Percentiles rank a stretch among this genome's conserved stretches.
These are phyloP conservation scores for Paramisgurnus dabryanus DNA, from an alignment of 2,113 vertebrate species.

Conservation along the genomic window DNA sequence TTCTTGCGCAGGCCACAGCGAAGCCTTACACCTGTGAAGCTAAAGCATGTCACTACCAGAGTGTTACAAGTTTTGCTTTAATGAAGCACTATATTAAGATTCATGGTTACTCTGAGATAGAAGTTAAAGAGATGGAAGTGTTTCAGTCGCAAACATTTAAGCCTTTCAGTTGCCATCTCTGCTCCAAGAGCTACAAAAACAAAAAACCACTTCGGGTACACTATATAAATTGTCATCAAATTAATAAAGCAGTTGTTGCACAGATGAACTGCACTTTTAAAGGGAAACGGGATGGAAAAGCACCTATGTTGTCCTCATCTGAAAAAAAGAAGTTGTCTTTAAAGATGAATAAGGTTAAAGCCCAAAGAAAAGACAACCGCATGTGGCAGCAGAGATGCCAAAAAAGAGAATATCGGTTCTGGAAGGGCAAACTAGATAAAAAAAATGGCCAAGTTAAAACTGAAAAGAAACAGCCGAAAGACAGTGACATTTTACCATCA, in stretches of 20 bases:
- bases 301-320: constrained; percentile 45
- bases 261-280: constrained; percentile 57
- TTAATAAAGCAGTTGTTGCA: constrained; percentile 71
- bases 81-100: constrained; percentile 87
- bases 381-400: constrained; percentile 51
- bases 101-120: constrained; percentile 83
- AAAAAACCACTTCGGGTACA: constrained; percentile 86
- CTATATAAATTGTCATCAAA: constrained; percentile 84
- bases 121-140: constrained; percentile 83
- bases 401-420: constrained; percentile 36
- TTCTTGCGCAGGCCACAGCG: constrained; percentile 78
- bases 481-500: constrained; percentile 46
- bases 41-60: constrained; percentile 83
- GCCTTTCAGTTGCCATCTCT: constrained; percentile 92
- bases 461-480: constrained; percentile 35
- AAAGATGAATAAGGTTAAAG: constrained; percentile 24
- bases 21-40: constrained; percentile 90
- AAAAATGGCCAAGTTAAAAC: constrained; percentile 55
- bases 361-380: constrained; percentile 44
- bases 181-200: constrained; percentile 86
- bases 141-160: constrained; percentile 84
- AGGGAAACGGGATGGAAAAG: constrained; percentile 46
- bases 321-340: constrained; percentile 40
- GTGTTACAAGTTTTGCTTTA: constrained; percentile 88
- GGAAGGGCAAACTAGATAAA: background rate